A percentile compares a stretch with the other conserved stretches of the same genome.
Conservation (phyloP, 37 sponge, comb jelly and placozoan species). For the Mnemiopsis leidyi region DNA sequence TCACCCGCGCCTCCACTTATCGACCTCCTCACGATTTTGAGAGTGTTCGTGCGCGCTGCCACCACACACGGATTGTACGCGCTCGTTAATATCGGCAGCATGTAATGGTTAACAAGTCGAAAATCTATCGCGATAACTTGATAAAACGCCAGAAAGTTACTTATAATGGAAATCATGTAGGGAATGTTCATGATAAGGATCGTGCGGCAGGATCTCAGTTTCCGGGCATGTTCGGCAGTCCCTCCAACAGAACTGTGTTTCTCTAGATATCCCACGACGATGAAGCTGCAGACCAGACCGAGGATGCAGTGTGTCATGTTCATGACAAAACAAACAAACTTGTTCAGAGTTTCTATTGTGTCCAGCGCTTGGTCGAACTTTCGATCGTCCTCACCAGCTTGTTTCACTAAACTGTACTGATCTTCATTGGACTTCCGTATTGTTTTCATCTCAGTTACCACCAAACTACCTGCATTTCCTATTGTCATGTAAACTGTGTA, state of each 20-base stretch:
- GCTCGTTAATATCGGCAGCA: neutral
- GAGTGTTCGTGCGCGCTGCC: neutral
- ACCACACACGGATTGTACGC: neutral
- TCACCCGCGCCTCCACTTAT: no score
- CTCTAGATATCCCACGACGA: neutral
- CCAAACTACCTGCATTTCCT: neutral
- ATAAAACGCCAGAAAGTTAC: constrained; percentile 6
- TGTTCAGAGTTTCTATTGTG: constrained; percentile 6
- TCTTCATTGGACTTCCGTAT: neutral
- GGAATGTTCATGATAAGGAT: neutral
- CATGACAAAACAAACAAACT: neutral
- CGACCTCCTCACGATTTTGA: no score
- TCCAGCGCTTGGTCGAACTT: neutral
- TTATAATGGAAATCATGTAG: neutral
- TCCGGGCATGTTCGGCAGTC: neutral
- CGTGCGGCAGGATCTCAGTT: neutral
- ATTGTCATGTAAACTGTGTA: neutral
- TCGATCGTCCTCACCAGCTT: neutral
- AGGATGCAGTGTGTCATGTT: neutral
- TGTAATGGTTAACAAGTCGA: neutral
- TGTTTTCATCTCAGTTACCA: neutral
- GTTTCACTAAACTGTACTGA: neutral
- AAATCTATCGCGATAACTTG: neutral
- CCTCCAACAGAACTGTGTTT: neutral
- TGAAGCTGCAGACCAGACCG: neutral